Evolutionary conservation across 1,140 invertebrate species (phyloP).

Genomic region (Lysiphlebus fabarum): DNA sequence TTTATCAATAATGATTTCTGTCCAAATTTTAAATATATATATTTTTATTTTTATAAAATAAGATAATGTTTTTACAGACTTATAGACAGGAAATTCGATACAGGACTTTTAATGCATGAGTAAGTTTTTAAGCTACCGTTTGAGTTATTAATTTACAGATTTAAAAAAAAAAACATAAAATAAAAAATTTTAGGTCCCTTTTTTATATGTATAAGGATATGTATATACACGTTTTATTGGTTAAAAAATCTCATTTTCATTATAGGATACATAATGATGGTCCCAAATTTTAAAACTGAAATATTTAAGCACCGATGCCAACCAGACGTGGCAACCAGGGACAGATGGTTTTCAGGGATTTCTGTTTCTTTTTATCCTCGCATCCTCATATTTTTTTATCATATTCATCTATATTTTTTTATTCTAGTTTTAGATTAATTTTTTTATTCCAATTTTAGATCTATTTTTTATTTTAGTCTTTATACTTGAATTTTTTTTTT

Average conservation of each 20-base stretch:
- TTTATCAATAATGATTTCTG: no score
- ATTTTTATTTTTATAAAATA: not conserved
- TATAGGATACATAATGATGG: no score
- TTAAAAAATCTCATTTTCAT: no score
- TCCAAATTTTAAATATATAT: not conserved
- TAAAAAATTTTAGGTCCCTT: no score
- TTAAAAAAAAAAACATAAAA: no score
- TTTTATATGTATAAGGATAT: not conserved
- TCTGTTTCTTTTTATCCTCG: constrained; percentile 1
- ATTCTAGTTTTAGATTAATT: not conserved
- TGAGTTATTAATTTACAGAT: no score
- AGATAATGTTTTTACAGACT: no score
- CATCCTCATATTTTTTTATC: constrained; percentile 15
- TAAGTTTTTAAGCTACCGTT: no score
- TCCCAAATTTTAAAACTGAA: no score
- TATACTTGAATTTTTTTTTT: not conserved
- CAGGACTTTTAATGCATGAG: no score
- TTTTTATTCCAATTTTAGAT: not conserved
- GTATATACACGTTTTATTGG: no score
- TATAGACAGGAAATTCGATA: no score
- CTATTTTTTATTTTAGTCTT: not conserved
- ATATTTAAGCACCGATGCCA: constrained; percentile 9
- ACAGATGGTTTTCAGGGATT: constrained; percentile 25
- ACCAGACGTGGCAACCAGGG: constrained; percentile 31
- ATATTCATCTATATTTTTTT: not conserved